Percentiles rank a stretch among this genome's conserved stretches.
Conservation (phyloP, 1,140 invertebrate species). For the Trachymyrmex cornetzi region DNA sequence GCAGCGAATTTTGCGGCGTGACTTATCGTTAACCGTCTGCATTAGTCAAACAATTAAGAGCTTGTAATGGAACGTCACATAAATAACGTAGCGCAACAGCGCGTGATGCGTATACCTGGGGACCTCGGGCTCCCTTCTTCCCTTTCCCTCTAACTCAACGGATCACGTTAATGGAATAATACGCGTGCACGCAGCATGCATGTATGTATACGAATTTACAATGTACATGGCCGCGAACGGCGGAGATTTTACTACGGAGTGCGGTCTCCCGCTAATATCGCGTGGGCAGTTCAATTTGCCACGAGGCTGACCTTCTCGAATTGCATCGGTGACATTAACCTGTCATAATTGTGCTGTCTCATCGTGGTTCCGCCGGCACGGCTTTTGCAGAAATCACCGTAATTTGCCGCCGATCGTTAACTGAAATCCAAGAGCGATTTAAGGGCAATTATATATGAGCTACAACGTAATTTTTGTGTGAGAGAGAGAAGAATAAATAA, state of each 20-base stretch:
- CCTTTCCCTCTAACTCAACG: conserved; percentile 61
- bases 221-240: conserved; percentile 58
- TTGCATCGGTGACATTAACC: conserved; percentile 64
- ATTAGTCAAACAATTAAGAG: conserved; percentile 86
- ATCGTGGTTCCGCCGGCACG: conserved; percentile 27
- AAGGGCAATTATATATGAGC: conserved; percentile 5
- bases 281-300: conserved; percentile 83
- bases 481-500: background rate
- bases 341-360: conserved; percentile 61
- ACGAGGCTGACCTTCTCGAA: conserved; percentile 71
- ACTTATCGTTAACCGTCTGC: conserved; percentile 71
- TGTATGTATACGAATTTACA: conserved; percentile 67
- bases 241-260: conserved; percentile 72
- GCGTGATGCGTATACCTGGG: conserved; percentile 49
- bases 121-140: conserved; percentile 50
- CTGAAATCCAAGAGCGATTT: conserved; percentile 35
- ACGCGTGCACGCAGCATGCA: conserved; percentile 48
- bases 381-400: conserved; percentile 33
- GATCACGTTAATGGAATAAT: conserved; percentile 76
- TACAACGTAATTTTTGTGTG: background rate
- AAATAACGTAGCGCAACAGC: conserved; percentile 80
- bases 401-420: conserved; percentile 29
- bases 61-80: conserved; percentile 86
- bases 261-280: conserved; percentile 71
- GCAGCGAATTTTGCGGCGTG: conserved; percentile 39